phyloP scores from a whole-genome alignment of 2,797 vertebrate genomes.

The Neomorphus geoffroyi region DNA sequence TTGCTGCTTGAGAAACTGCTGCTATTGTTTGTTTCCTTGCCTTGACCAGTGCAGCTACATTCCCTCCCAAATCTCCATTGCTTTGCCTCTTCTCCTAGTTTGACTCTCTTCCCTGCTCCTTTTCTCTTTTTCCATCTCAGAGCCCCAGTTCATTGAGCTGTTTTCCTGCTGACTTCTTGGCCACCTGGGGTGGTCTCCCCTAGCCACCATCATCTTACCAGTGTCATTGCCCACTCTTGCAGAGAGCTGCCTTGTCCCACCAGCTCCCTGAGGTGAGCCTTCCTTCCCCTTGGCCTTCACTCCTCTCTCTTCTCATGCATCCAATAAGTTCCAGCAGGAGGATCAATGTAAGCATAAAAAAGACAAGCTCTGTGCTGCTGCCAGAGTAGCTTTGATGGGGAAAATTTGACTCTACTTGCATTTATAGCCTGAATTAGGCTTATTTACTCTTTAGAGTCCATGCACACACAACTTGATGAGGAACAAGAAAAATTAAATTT shows the following conservation, averaged over 20 bases:
- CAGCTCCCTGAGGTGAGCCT: background rate
- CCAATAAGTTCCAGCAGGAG: background rate
- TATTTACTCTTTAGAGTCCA: background rate
- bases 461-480: background rate
- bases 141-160: background rate
- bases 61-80: background rate
- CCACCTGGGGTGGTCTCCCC: background rate
- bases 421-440: background rate
- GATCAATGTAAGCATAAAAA: background rate
- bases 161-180: background rate
- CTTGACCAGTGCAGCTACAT: background rate
- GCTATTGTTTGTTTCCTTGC: background rate
- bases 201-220: background rate
- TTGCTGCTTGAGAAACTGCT: background rate
- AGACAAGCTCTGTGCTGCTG: background rate
- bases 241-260: background rate
- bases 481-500: background rate
- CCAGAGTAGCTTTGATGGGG: background rate
- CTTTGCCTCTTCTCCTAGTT: background rate
- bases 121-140: background rate
- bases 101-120: background rate
- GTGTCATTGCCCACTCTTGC: background rate
- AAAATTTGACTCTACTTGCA: background rate
- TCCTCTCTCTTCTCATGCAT: background rate
- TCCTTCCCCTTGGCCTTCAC: background rate